phyloP scores from a whole-genome alignment of 2,797 vertebrate species.

The Rachycentron canadum region DNA sequence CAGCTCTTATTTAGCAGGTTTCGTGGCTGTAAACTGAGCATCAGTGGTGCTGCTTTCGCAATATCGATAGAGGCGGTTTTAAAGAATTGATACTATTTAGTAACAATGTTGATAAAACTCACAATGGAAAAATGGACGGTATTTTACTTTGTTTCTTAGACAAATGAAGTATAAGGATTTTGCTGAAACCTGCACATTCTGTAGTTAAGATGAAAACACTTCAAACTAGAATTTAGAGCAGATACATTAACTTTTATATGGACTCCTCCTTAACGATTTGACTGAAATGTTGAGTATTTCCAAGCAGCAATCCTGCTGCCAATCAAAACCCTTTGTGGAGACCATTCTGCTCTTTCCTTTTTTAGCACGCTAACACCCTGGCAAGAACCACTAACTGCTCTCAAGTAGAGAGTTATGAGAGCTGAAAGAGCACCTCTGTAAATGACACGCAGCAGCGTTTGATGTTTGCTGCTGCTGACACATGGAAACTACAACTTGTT shows the following conservation, averaged over 20 bases:
- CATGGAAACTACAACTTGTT: not conserved
- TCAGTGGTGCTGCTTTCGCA: not conserved
- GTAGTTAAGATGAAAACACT: not conserved
- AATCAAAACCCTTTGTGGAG: not conserved
- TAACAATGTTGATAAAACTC: not conserved
- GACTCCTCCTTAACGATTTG: not conserved
- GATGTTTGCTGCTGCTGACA: not conserved
- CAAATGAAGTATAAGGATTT: not conserved
- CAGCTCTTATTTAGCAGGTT: not conserved
- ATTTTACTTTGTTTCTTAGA: not conserved
- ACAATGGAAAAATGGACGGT: not conserved
- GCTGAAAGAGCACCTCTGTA: not conserved
- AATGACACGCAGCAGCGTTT: not conserved
- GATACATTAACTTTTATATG: not conserved
- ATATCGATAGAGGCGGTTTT: not conserved
- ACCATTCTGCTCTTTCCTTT: not conserved
- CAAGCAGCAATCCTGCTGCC: not conserved
- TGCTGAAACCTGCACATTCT: not conserved
- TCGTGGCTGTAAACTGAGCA: not conserved
- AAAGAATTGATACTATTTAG: not conserved
- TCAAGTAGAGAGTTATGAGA: not conserved
- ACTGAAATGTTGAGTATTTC: not conserved
- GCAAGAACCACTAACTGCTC: not conserved
- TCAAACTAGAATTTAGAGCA: not conserved
- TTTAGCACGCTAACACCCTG: not conserved